Percentiles rank a stretch among this genome's conserved stretches.
These are phyloP conservation scores for Rhombomys opimus DNA, from an alignment of 2,113 vertebrate species.

Conservation along the genomic window DNA sequence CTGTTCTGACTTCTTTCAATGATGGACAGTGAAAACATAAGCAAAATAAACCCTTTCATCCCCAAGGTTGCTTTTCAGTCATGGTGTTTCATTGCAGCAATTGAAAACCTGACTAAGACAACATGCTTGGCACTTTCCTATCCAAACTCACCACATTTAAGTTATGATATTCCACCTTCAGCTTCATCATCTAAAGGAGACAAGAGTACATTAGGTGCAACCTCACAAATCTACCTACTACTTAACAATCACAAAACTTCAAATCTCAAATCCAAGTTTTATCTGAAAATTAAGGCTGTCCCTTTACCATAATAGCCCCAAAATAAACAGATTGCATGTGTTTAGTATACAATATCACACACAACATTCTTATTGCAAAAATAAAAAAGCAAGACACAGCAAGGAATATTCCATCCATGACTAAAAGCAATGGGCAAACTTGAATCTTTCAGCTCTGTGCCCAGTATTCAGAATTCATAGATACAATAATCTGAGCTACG, in stretches of 20 bases:
- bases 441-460: background rate
- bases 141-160: background rate
- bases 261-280: background rate
- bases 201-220: background rate
- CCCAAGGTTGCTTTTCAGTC: no score
- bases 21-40: no score
- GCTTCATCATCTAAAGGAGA: background rate
- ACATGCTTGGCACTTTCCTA: background rate
- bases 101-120: no score
- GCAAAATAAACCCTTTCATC: no score
- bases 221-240: background rate
- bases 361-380: background rate
- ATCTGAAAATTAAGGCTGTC: background rate
- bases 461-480: background rate
- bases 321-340: background rate
- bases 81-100: no score
- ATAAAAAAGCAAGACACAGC: no score
- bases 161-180: background rate
- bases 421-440: background rate
- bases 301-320: background rate
- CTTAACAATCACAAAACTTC: background rate
- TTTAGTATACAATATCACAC: background rate
- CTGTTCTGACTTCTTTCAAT: no score
- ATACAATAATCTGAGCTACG: background rate
- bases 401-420: background rate